Conservation (phyloP, 2,113 vertebrate species). For the human (Homo sapiens) region DNA sequence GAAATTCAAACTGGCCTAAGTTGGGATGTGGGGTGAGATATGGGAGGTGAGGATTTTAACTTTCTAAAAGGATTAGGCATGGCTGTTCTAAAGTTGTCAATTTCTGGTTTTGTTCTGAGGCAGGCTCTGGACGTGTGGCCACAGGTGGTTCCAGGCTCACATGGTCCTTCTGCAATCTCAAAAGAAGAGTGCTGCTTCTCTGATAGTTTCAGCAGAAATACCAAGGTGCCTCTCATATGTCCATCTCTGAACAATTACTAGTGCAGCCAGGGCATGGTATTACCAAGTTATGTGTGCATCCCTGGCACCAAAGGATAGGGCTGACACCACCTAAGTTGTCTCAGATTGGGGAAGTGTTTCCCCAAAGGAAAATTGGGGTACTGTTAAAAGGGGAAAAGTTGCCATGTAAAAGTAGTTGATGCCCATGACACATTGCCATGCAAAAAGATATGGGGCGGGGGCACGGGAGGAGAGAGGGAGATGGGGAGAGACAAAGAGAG, state of each 20-base stretch:
- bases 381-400: background rate
- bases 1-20: background rate
- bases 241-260: background rate
- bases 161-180: background rate
- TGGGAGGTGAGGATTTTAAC: background rate
- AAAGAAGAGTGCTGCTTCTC: background rate
- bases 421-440: background rate
- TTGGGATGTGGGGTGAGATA: background rate
- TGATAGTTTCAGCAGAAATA: background rate
- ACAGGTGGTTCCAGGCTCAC: background rate
- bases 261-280: background rate
- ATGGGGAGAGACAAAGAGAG: background rate
- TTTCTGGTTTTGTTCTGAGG: background rate
- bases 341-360: background rate
- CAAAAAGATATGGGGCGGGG: background rate
- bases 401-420: background rate
- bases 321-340: background rate
- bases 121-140: background rate
- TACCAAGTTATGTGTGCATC: background rate
- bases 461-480: background rate
- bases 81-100: background rate
- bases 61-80: background rate
- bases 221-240: background rate
- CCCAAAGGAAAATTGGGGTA: background rate
- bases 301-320: background rate